Evolutionary conservation across 2,888 invertebrate species (phyloP), one percentile per base, ranked within the genome.

Genomic region (Mythimna impura): DNA sequence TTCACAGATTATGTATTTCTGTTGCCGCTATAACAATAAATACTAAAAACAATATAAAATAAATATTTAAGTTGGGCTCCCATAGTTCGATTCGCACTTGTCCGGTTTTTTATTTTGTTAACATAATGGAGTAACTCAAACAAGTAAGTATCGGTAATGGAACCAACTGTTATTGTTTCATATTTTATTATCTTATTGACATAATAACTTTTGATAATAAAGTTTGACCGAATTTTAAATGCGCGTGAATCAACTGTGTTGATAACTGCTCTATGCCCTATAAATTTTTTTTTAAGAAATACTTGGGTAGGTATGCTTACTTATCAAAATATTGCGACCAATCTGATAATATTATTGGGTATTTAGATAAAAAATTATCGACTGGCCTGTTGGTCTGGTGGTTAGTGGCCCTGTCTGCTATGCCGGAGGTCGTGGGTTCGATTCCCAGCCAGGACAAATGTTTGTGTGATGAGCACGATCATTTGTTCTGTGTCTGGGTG

Each of bases 211-310:
- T 36, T 25, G 62, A 63, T 58, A 70, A 52, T 20, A 54, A 12
- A 30, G 47, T 14, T 71, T 68, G 61, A 69, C 61, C 66, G 36
- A 50, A 50, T 76, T 75, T 75, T 2, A 50, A 8, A 75, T n/a
- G 30, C 55, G 40, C 54, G 64, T 36, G 62, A 14, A 12, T 36
- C 25, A 58, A 50, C 17, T 12, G 0, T 47, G 12, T 40, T 20
- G 55, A 57, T n/a, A 55, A 36, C 22, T 22, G 8, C 14, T 40
- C 20, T 58, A 3, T 22, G 25, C n/a, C n/a, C 14, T 17, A 10
- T 10, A 1, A n/a, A n/a, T n/a, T 5, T 25, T 30, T 25, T 50
- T 52, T 54, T 34, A 22, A 0, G 9, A 34, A 52, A 57, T 60
- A 60, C 14, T 22, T 71, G 22, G 52, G n/a, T 40, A 6, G 47